phyloP scores from a whole-genome alignment of 2,113 vertebrate genomes.

The Oxyruncus cristatus region DNA sequence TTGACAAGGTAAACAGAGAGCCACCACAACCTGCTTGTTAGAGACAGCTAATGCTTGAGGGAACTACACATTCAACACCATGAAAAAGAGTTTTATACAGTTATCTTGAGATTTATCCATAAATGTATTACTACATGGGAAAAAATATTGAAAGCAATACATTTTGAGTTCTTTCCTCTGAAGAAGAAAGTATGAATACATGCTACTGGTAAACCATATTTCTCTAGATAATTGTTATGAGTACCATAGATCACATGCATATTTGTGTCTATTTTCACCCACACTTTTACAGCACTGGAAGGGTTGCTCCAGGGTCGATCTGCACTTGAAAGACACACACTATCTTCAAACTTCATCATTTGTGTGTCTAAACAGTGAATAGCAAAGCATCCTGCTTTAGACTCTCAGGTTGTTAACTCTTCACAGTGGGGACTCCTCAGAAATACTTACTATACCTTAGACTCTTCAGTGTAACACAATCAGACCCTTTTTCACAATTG shows the following conservation, averaged over 20 bases:
- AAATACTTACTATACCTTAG: not conserved
- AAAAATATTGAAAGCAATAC: not conserved
- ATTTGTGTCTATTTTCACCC: not conserved
- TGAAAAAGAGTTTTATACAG: not conserved
- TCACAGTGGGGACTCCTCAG: not conserved
- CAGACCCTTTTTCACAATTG: not conserved
- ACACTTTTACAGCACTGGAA: not conserved
- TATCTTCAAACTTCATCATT: not conserved
- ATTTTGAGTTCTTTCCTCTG: not conserved
- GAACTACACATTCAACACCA: not conserved
- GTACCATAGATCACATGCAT: not conserved
- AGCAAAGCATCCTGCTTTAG: not conserved
- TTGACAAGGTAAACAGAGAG: constrained; percentile 57
- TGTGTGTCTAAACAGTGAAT: not conserved
- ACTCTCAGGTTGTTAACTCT: not conserved
- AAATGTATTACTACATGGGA: not conserved
- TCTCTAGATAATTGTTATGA: not conserved
- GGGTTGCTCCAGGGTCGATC: not conserved
- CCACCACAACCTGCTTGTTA: constrained; percentile 14
- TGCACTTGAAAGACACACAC: not conserved
- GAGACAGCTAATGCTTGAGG: constrained; percentile 41
- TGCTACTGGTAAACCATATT: not conserved
- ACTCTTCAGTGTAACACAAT: not conserved
- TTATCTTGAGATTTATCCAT: not conserved
- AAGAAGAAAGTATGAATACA: not conserved